Base-by-base conservation (phyloP, 2,113 vertebrate species). In the Cebus imitator region DNA sequence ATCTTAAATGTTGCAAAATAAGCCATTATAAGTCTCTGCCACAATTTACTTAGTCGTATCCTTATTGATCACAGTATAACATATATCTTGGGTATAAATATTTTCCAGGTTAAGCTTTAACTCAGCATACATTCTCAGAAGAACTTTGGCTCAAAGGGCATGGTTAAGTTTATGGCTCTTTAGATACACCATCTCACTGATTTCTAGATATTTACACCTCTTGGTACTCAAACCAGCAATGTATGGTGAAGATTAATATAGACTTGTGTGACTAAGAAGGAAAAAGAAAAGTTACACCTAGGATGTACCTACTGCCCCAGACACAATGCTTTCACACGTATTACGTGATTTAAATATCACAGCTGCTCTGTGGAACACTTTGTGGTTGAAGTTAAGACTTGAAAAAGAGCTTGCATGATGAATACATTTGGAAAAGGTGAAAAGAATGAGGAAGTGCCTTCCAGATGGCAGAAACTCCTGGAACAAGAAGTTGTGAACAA, bases 331-430 rank as follows among this genome's bases (percentile, higher is more conserved):
- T 95, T 97, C 97, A 97, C 94, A 96, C 97, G 32, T 88, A 82
- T 17, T 96, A 68, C 66, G 79, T 91, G 76, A 95, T 91, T 98
- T 96, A 97, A 97, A 96, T 94, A 97, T 82, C 94, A 95, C 84
- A 92, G 87, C 11, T 96, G 58, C 83, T 85, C 81, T 80, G 48
- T 57, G 96, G 96, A 97, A 97, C 92, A 75, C 96, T 95, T 94
- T 97, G 96, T 96, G 96, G 97, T 94, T 93, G 90, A 83, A 70
- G 17, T 94, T 94, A 83, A 83, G 43, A 48, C 55, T 58, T 79
- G 58, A 95, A 87, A 95, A 76, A 79, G 43, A 80, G 30, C 75
- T 86, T 87, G 73, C 82, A 70, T 83, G 55, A 58, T 96, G 66
- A 68, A 50, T 96, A 87, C 40, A 87, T 85, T 85, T 95, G 95